A percentile compares a stretch with the other conserved stretches of the same genome.
Evolutionary conservation across 2,113 vertebrate species (phyloP).

Genomic region (Phalacrocorax brasilianus): DNA sequence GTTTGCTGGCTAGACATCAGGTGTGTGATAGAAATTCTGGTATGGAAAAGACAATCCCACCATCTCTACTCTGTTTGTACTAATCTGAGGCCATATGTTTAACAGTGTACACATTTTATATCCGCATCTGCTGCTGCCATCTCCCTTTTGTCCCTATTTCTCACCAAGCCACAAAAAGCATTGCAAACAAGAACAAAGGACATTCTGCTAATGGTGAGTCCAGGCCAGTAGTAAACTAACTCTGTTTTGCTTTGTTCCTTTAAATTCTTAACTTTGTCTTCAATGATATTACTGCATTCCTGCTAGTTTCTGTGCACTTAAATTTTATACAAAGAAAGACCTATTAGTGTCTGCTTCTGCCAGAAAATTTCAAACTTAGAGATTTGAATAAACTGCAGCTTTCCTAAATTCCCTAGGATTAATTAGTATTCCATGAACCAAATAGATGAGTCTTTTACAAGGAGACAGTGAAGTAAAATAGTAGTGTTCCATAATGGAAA

Average conservation of each 20-base stretch:
- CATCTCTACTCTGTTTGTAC: not conserved
- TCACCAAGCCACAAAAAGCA: not conserved
- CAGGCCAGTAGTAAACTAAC: not conserved
- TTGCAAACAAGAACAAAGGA: not conserved
- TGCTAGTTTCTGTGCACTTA: not conserved
- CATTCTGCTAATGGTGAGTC: not conserved
- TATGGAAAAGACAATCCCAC: not conserved
- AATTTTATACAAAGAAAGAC: not conserved
- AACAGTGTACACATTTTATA: constrained; percentile 29
- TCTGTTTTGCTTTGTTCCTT: not conserved
- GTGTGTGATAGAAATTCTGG: not conserved
- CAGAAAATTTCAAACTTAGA: constrained; percentile 21
- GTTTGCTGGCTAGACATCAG: not conserved
- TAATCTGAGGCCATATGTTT: constrained; percentile 16
- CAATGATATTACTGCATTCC: not conserved
- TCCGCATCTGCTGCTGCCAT: constrained; percentile 9
- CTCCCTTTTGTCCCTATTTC: constrained; percentile 6
- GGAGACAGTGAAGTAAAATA: constrained; percentile 26
- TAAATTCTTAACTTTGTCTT: not conserved
- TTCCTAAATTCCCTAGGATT: not conserved
- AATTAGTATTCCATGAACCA: not conserved
- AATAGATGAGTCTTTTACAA: not conserved
- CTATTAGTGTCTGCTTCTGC: not conserved
- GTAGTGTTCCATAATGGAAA: not conserved
- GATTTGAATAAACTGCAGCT: not conserved